Conservation (phyloP, 2,797 vertebrate genomes). For the Squalus acanthias region DNA sequence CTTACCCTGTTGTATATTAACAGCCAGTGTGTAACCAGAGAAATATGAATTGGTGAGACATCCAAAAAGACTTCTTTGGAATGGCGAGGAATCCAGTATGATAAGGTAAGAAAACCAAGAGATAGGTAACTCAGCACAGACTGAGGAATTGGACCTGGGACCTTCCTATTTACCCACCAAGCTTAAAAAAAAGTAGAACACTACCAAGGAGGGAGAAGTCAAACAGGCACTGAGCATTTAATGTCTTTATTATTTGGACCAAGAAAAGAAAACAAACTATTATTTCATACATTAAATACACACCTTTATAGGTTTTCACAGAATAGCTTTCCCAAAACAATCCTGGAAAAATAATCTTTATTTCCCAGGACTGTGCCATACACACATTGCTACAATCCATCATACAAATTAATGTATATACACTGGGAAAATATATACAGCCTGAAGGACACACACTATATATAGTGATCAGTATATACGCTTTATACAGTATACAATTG, state of each 20-base stretch:
- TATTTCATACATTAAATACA: neutral
- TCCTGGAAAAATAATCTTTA: constrained; percentile 3
- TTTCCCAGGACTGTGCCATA: neutral
- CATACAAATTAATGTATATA: neutral
- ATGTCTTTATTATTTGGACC: constrained; percentile 23
- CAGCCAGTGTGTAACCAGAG: neutral
- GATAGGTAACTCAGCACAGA: neutral
- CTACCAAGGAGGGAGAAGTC: neutral
- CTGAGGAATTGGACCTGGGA: neutral
- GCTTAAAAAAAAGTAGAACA: no score
- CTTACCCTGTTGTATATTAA: neutral
- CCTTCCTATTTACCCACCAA: neutral
- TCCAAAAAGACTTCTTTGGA: neutral
- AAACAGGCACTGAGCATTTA: neutral
- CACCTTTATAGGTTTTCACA: neutral
- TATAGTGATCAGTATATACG: constrained; percentile 33
- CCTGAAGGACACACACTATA: constrained; percentile 12
- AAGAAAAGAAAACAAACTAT: neutral
- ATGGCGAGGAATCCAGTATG: neutral
- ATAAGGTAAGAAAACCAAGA: neutral
- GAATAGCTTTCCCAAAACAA: constrained; percentile 3
- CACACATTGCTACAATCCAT: neutral
- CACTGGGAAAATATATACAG: constrained; percentile 34
- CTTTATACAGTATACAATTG: constrained; percentile 31
- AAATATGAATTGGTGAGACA: neutral